Conservation (phyloP, 2,113 vertebrate species). For the Coptodon bakossiorum region DNA sequence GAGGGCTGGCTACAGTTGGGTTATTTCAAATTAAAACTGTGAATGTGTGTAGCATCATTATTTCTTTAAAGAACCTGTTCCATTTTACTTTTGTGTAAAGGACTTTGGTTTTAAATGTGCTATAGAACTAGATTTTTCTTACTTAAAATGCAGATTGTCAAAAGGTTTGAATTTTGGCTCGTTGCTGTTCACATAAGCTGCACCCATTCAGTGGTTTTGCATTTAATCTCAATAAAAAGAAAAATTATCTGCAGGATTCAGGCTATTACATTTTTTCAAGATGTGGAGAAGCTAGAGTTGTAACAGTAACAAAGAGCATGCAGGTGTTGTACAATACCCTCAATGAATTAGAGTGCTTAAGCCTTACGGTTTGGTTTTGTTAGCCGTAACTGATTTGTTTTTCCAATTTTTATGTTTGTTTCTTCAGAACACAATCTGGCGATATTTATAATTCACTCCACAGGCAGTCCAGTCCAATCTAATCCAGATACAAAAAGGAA, state of each 20-base stretch:
- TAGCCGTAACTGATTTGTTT: not conserved
- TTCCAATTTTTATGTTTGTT: not conserved
- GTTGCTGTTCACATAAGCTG: not conserved
- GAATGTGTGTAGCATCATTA: not conserved
- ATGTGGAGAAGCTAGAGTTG: not conserved
- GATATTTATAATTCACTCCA: not conserved
- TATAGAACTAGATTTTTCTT: not conserved
- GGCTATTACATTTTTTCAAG: not conserved
- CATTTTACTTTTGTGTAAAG: not conserved
- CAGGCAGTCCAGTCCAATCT: not conserved
- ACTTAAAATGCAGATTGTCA: not conserved
- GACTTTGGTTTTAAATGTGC: not conserved
- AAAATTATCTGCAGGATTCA: not conserved
- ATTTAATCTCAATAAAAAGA: not conserved
- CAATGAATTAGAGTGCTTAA: not conserved
- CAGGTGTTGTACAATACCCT: not conserved
- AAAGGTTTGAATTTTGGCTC: not conserved
- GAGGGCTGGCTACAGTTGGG: not conserved
- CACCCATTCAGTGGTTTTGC: not conserved
- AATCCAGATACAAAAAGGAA: not conserved
- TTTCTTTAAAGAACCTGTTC: not conserved
- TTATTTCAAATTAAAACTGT: not conserved
- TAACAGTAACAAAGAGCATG: not conserved
- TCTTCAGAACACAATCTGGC: not conserved
- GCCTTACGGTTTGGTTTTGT: not conserved